phyloP scores from a whole-genome alignment of 2,797 vertebrate genomes.

The Sebastes wilsoni region DNA sequence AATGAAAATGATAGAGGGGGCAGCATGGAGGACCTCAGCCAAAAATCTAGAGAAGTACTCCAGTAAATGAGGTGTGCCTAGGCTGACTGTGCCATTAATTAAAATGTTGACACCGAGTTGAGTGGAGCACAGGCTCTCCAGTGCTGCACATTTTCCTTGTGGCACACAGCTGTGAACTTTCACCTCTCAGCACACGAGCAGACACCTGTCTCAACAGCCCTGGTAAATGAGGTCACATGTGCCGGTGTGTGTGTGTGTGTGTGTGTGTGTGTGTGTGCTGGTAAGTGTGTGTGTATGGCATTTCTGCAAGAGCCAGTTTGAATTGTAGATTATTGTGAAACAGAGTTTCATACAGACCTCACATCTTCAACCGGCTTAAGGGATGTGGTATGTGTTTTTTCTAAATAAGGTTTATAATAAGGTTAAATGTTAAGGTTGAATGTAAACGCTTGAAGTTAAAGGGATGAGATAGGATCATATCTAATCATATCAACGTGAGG shows the following conservation, averaged over 20 bases:
- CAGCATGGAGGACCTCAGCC: conserved; percentile 45
- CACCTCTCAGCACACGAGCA: conserved; percentile 54
- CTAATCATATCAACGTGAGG: conserved; percentile 30
- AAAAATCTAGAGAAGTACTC: conserved; percentile 64
- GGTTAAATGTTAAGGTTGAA: background rate
- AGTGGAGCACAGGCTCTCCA: conserved; percentile 40
- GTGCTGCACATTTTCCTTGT: conserved; percentile 58
- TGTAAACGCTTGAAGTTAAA: conserved; percentile 6
- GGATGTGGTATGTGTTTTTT: background rate
- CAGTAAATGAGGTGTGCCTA: conserved; percentile 68
- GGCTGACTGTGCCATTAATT: conserved; percentile 67
- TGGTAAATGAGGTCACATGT: conserved; percentile 62
- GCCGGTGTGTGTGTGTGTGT: conserved; percentile 35
- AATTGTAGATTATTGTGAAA: conserved; percentile 1
- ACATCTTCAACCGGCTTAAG: background rate
- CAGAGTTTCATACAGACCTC: background rate
- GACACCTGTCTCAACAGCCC: conserved; percentile 77
- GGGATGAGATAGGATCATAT: conserved; percentile 32
- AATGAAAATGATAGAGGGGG: conserved; percentile 54
- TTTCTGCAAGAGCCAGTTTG: background rate
- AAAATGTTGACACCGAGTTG: conserved; percentile 67
- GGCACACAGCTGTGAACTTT: conserved; percentile 75
- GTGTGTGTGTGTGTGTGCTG: conserved; percentile 17
- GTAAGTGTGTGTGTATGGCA: conserved; percentile 36
- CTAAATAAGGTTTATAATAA: conserved; percentile 8